A percentile compares a stretch with the other conserved stretches of the same genome.
phyloP scores from a whole-genome alignment of 2,113 vertebrate genomes.

The Thymallus thymallus region DNA sequence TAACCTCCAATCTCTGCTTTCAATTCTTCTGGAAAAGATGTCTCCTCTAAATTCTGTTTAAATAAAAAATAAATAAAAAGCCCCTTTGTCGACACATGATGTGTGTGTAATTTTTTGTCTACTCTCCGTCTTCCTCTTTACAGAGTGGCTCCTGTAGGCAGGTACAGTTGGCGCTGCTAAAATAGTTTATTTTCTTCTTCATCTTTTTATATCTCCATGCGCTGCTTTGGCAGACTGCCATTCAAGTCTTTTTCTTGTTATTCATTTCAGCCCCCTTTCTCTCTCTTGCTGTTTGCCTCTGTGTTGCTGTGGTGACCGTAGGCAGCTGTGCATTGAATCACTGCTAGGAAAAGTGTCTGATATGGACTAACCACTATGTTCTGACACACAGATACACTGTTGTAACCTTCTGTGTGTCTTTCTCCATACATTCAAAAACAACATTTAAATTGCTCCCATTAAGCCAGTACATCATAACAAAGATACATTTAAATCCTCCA shows the following conservation, averaged over 20 bases:
- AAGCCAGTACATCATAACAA: too few relatives aligned
- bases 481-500: too few relatives aligned
- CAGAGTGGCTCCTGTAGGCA: slow-evolving; percentile 15
- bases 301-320: not conserved
- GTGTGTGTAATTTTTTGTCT: not conserved
- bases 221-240: slow-evolving; percentile 28
- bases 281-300: slow-evolving; percentile 6
- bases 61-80: slow-evolving; percentile 31
- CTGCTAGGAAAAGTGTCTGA: too few relatives aligned
- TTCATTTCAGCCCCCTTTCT: slow-evolving; percentile 30
- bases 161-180: not conserved
- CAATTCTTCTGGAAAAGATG: not conserved
- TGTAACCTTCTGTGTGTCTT: too few relatives aligned
- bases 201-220: slow-evolving; percentile 41
- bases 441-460: too few relatives aligned
- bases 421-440: too few relatives aligned
- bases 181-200: slow-evolving; percentile 19
- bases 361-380: too few relatives aligned
- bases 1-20: not conserved
- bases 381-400: too few relatives aligned
- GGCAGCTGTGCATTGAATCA: too few relatives aligned
- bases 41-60: slow-evolving; percentile 17
- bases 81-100: slow-evolving; percentile 23
- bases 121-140: too few relatives aligned
- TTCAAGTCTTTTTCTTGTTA: not conserved